Percentiles rank a stretch among this genome's conserved stretches.
Conservation (phyloP, 2,113 vertebrate genomes). For the Dicrurus megarhynchus region DNA sequence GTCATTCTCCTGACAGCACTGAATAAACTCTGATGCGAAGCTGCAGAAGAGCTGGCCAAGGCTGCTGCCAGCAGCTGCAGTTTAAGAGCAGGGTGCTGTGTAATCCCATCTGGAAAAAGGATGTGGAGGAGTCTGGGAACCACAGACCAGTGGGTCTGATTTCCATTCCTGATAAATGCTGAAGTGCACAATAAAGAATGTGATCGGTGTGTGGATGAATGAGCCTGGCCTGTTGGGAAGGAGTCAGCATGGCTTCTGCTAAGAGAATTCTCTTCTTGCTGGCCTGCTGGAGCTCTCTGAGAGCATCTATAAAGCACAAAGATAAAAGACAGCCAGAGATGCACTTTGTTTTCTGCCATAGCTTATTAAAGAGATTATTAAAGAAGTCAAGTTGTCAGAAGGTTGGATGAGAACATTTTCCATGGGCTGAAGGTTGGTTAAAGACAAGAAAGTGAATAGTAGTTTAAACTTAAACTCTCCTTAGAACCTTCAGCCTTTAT, state of each 20-base stretch:
- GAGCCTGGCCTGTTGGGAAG: neutral
- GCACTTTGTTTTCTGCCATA: neutral
- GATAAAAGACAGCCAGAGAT: neutral
- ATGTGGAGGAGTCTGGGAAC: neutral
- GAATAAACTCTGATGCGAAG: neutral
- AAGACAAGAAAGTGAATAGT: neutral
- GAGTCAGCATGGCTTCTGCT: neutral
- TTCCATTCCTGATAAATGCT: neutral
- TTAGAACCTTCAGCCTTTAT: neutral
- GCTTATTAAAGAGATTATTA: neutral
- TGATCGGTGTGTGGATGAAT: neutral
- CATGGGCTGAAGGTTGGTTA: neutral
- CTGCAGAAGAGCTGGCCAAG: neutral
- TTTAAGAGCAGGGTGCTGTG: neutral
- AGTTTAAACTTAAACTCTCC: neutral
- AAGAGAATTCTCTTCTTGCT: neutral
- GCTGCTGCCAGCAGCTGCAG: neutral
- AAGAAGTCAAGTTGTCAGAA: neutral
- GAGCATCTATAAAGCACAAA: neutral
- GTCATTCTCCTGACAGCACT: neutral
- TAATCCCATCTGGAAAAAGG: neutral
- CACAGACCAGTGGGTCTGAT: neutral
- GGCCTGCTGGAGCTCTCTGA: neutral
- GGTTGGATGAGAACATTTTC: neutral
- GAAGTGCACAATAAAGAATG: neutral